Evolutionary conservation across 2,797 vertebrate genomes (phyloP).

Genomic region (Gobionotothen gibberifrons): DNA sequence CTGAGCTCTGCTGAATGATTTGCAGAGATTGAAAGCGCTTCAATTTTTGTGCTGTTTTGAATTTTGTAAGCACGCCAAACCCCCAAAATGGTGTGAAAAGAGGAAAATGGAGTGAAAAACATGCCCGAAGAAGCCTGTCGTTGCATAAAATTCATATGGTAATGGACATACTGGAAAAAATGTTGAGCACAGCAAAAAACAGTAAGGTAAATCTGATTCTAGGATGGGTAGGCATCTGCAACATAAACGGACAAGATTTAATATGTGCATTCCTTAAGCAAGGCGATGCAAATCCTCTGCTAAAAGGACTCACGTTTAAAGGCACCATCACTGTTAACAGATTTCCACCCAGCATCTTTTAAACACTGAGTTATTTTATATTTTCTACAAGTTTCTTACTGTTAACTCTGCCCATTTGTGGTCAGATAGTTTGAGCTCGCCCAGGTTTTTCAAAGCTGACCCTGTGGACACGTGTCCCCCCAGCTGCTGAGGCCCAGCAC

Average conservation of each 20-base stretch:
- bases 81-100: slow-evolving; percentile 17
- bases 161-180: slow-evolving; percentile 41
- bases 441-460: slow-evolving; percentile 27
- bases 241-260: slow-evolving; percentile 16
- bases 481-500: slow-evolving; percentile 37
- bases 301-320: slow-evolving; percentile 43
- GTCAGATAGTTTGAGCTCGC: slow-evolving; percentile 31
- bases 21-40: slow-evolving; percentile 32
- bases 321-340: slow-evolving; percentile 18
- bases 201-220: slow-evolving; percentile 31
- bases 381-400: slow-evolving; percentile 52
- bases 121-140: slow-evolving; percentile 24
- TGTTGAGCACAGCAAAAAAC: slow-evolving; percentile 36
- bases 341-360: slow-evolving; percentile 20
- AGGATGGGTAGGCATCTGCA: slow-evolving; percentile 19
- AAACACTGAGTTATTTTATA: slow-evolving; percentile 17
- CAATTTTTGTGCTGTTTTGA: slow-evolving; percentile 26
- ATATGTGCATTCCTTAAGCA: slow-evolving; percentile 50
- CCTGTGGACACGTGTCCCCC: slow-evolving; percentile 41
- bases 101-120: slow-evolving; percentile 27
- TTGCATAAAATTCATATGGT: slow-evolving; percentile 31
- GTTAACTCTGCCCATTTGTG: slow-evolving; percentile 14
- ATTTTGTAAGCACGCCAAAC: slow-evolving; percentile 44
- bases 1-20: slow-evolving; percentile 28
- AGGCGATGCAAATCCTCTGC: slow-evolving; percentile 29